Evolutionary conservation across 2,113 vertebrate species (phyloP), one percentile per base, ranked within the genome.

Genomic region (Corythornis cristatus): DNA sequence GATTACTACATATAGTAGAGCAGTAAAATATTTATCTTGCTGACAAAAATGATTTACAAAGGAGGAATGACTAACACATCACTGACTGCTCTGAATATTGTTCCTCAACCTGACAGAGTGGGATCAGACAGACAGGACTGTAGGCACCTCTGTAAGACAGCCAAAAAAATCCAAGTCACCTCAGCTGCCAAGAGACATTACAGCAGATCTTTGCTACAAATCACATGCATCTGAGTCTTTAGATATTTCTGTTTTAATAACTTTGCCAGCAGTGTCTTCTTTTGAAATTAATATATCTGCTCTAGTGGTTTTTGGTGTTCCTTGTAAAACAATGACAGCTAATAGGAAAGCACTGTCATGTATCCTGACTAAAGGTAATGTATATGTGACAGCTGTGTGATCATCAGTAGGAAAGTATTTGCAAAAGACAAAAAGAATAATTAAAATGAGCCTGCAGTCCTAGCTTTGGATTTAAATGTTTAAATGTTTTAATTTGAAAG

Each of bases 401-500:
- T 97, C 94, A 50, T 73, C 93, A 83, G 88, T 8, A 88, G 95
- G 60, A 65, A 95, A 93, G 94, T 71, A 67, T 7, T 96, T 93
- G 96, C 94, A 37, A 87, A 86, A 98, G 97, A 98, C 97, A 97
- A 97, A 98, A 97, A 90, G 96, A 94, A 96, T 96, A 96, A 97
- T 98, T 97, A 97, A 95, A 97, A 95, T 12, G 67, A 97, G 95
- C 95, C 95, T 73, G 74, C 90, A 97, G 96, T 89, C 95, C 95
- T 97, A 95, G 95, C 93, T 95, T 93, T 70, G 94, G 97, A 96
- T 97, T 97, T 97, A 96, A 97, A 95, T 96, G 97, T 97, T 97
- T 97, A 92, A 97, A 97, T 97, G 97, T 97, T 98, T 97, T 97
- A 97, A 98, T 97, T 97, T 96, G 75, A 96, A 97, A 96, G 97